Evolutionary conservation across 2,797 vertebrate species (phyloP).

Genomic region (Poecilia velifera): DNA sequence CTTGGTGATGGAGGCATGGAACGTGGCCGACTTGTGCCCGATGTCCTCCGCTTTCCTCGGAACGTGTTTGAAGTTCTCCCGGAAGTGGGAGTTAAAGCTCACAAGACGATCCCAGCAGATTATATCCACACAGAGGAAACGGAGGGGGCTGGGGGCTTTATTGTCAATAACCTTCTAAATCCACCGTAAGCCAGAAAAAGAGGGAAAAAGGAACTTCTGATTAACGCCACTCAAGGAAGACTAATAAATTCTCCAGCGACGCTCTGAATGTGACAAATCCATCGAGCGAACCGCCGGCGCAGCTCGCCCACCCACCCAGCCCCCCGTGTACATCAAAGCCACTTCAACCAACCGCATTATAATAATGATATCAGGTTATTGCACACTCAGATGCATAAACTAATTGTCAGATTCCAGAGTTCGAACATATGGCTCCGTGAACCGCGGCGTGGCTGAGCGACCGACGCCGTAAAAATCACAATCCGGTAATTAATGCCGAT

Average conservation of each 20-base stretch:
- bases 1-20: too few species aligned
- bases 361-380: constrained; percentile 45
- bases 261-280: constrained; percentile 14
- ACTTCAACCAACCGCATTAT: constrained; percentile 27
- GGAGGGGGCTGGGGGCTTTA: not conserved
- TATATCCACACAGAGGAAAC: constrained; percentile 12
- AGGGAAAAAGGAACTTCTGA: not conserved
- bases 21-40: too few species aligned
- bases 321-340: constrained; percentile 4
- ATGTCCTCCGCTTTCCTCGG: too few species aligned
- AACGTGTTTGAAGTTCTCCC: too few species aligned
- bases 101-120: too few species aligned
- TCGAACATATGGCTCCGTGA: constrained; percentile 51
- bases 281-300: constrained; percentile 14
- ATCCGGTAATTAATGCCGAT: constrained; percentile 54
- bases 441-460: constrained; percentile 21
- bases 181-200: constrained; percentile 7
- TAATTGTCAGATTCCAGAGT: constrained; percentile 44
- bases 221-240: constrained; percentile 13
- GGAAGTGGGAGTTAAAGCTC: too few species aligned
- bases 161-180: constrained; percentile 30
- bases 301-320: not conserved
- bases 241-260: not conserved
- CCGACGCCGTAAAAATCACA: constrained; percentile 40
- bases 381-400: constrained; percentile 37